These are phyloP conservation scores for Crocallis elinguaria DNA, from an alignment of 2,888 invertebrate genomes.

Conservation along the genomic window DNA sequence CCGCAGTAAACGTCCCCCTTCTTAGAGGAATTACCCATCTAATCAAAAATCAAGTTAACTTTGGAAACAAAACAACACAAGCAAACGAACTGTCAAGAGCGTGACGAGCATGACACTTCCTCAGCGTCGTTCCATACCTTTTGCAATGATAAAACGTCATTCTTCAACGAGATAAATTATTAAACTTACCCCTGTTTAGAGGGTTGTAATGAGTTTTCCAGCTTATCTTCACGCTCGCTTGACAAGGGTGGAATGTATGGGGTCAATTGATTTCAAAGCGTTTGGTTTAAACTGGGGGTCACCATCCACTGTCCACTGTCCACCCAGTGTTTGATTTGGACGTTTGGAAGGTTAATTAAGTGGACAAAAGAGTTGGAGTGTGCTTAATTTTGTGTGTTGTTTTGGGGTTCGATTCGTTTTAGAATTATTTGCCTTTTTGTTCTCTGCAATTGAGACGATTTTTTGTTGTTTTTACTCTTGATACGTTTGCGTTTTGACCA, in stretches of 20 bases:
- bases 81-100: conserved; percentile 16
- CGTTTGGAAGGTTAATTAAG: conserved; percentile 18
- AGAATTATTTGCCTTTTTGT: neutral
- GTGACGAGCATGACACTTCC: conserved; percentile 4
- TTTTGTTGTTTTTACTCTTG: neutral
- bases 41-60: neutral
- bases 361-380: conserved; percentile 20
- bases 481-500: too few species aligned
- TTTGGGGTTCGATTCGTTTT: neutral
- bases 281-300: conserved; percentile 9
- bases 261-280: conserved; percentile 40
- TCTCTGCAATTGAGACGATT: neutral
- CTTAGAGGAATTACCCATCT: too few species aligned
- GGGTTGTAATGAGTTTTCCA: conserved; percentile 43
- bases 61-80: neutral
- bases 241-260: conserved; percentile 35
- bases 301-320: neutral
- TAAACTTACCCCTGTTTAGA: conserved; percentile 40
- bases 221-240: conserved; percentile 42
- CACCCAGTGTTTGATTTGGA: conserved; percentile 11
- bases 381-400: conserved; percentile 2
- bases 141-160: conserved; percentile 36
- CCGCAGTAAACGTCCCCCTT: too few species aligned
- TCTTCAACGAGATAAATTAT: conserved; percentile 42
- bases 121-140: conserved; percentile 30